Percentiles rank a stretch among this genome's conserved stretches.
phyloP scores from a whole-genome alignment of 1,140 invertebrate species.

The Trichomalopsis sarcophagae region DNA sequence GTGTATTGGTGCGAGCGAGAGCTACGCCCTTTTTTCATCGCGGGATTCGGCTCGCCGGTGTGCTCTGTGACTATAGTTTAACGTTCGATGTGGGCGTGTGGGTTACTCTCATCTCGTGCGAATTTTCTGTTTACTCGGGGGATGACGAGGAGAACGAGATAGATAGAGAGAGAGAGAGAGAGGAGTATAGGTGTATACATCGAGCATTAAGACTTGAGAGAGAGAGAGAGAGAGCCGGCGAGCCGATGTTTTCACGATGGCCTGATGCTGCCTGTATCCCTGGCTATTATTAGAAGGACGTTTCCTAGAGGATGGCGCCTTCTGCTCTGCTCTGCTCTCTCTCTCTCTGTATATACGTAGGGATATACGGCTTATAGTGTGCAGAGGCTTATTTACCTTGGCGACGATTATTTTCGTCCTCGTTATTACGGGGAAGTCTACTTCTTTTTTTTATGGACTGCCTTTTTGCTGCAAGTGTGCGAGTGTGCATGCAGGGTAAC shows the following conservation, averaged over 20 bases:
- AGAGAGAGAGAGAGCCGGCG: background rate
- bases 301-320: background rate
- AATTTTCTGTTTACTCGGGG: background rate
- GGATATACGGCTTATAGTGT: background rate
- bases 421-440: background rate
- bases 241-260: slow-evolving; percentile 12
- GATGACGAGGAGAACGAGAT: background rate
- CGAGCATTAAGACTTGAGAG: no score
- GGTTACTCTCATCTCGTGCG: no score
- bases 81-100: no score
- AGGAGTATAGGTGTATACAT: no score
- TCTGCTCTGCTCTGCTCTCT: background rate
- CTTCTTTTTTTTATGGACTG: background rate
- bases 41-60: background rate
- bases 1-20: background rate
- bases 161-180: background rate
- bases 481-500: no score
- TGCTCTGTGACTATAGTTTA: no score
- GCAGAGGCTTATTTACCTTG: background rate
- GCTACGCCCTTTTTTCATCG: background rate
- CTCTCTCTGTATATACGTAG: background rate
- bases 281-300: background rate
- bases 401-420: background rate
- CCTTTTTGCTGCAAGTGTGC: background rate
- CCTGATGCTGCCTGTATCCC: background rate